phyloP scores from a whole-genome alignment of 1,140 invertebrate genomes.

The Drosophila ananassae region DNA sequence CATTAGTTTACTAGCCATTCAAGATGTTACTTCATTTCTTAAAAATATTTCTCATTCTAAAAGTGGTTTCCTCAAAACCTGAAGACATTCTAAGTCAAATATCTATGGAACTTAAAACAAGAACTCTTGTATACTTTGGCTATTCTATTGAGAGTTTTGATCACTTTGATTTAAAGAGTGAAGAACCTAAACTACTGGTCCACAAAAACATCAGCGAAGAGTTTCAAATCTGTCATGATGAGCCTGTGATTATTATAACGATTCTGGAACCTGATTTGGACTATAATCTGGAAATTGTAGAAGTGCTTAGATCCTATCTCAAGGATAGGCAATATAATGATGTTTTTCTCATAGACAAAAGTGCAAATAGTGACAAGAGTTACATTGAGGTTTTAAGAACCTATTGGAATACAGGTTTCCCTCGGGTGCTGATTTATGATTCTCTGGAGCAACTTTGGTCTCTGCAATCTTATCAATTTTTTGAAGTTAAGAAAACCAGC shows the following conservation, averaged over 20 bases:
- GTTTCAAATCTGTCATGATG: conserved; percentile 18
- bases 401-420: conserved; percentile 28
- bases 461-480: neutral
- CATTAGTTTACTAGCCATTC: conserved; percentile 1
- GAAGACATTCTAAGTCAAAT: conserved; percentile 10
- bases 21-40: conserved; percentile 19
- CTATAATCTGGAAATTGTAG: conserved; percentile 1
- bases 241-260: conserved; percentile 23
- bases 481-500: neutral
- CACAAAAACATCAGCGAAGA: conserved; percentile 21
- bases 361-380: neutral
- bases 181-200: conserved; percentile 8
- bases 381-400: neutral
- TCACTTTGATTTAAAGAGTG: neutral
- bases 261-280: conserved; percentile 6
- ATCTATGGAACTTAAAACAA: conserved; percentile 5
- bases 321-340: conserved; percentile 33
- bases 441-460: conserved; percentile 4
- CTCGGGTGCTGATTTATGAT: conserved; percentile 2
- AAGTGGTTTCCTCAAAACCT: neutral
- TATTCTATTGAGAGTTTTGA: neutral
- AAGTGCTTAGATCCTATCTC: conserved; percentile 11
- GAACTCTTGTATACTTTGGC: conserved; percentile 18
- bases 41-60: neutral
- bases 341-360: conserved; percentile 18